phyloP scores from a whole-genome alignment of 1,140 invertebrate species.

The Dendrolimus punctatus region DNA sequence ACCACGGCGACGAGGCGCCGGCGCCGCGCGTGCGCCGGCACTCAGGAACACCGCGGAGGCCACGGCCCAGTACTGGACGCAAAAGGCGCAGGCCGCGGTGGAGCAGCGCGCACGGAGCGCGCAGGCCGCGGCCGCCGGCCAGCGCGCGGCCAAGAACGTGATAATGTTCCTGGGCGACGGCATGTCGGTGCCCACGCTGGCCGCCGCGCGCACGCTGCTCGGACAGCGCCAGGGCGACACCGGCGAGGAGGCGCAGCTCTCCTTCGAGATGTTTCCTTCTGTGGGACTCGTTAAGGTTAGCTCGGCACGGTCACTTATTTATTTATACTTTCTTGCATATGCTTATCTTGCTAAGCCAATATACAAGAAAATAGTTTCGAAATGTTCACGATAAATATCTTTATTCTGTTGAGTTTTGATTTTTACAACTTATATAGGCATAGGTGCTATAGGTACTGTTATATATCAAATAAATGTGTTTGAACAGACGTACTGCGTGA shows the following conservation, averaged over 20 bases:
- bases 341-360: no score
- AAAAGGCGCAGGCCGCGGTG: constrained; percentile 23
- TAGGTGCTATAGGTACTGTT: not conserved
- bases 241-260: constrained; percentile 78
- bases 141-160: constrained; percentile 82
- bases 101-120: constrained; percentile 5
- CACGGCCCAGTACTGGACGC: constrained; percentile 22
- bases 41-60: constrained; percentile 8
- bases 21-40: not conserved
- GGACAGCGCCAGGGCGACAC: constrained; percentile 72
- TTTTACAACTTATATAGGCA: constrained; percentile 71
- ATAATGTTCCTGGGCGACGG: constrained; percentile 86
- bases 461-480: not conserved
- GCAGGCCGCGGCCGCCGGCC: constrained; percentile 11
- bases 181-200: constrained; percentile 80
- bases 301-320: not conserved
- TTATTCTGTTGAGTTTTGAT: no score
- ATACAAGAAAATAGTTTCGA: no score
- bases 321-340: not conserved
- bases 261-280: constrained; percentile 83
- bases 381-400: no score
- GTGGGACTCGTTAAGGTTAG: constrained; percentile 80
- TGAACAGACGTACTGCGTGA: constrained; percentile 83
- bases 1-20: constrained; percentile 17
- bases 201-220: constrained; percentile 77